Base-by-base conservation (phyloP, 2,888 invertebrate genomes). In the Bruchidius siliquastri region DNA sequence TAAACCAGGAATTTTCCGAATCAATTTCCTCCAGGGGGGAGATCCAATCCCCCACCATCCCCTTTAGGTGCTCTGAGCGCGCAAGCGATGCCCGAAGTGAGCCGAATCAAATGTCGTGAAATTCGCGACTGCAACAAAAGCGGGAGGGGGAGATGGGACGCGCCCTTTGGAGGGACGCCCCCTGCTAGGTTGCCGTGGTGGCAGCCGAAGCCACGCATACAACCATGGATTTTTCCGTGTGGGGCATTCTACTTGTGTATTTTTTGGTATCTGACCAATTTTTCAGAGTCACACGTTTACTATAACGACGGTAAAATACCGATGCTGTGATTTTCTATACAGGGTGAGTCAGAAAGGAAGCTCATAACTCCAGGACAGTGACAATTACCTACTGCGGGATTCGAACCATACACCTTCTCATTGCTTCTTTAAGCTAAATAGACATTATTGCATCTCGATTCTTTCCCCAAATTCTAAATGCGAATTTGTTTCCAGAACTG, bases 101-200 rank as follows among this genome's bases (percentile, higher is more conserved):
- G 77, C 77, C 78, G 74, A 73, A 74, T 74, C 76, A 72, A 75
- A 77, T 75, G 74, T 75, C 75, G 74, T 67, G 75, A 74, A 74
- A 74, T 73, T 13, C 49, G 10, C 1, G 6, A 13, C 18, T 49
- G 49, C 13, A 13, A 69, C n/a, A 20, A 20, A 13, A 69, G 69
- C 8, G 22, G 22, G 22, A 20, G 69, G 69, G 21, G 21, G 20
- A 20, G 22, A 26, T 69, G 22, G 69, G 69, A 26, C n/a, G 69
- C 22, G 26, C 26, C 69, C 69, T 69, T 22, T 22, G 69, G 69
- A 21, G 26, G 69, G 21, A 21, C 69, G 69, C 69, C 22, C 49
- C 49, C 49, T 69, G 69, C 22, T 20, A 26, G 69, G 69, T 69
- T 69, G 69, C 69, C 26, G 26, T 49, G 69, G 69, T 21, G 69